Evolutionary conservation across 2,888 invertebrate species (phyloP).

Genomic region (Drosophila prostipennis): DNA sequence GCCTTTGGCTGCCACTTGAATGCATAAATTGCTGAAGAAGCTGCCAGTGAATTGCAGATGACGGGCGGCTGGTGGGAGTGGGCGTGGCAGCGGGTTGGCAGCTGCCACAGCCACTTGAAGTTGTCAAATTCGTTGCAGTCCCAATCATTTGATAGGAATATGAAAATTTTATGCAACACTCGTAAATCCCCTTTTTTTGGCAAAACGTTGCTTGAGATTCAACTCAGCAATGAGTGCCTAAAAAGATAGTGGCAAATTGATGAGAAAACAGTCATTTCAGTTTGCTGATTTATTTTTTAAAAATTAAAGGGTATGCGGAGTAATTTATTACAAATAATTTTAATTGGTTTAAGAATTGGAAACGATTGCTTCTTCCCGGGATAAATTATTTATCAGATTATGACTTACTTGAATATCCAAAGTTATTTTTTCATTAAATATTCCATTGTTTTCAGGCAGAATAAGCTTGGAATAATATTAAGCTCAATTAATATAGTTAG

Average conservation of each 20-base stretch:
- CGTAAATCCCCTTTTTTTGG: slow-evolving; percentile 19
- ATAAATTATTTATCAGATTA: too few species aligned
- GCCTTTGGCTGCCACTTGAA: slow-evolving; percentile 70
- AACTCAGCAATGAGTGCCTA: slow-evolving; percentile 5
- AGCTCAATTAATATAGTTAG: not conserved
- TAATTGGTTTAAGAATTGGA: too few species aligned
- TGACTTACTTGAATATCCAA: not conserved
- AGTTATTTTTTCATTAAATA: too few species aligned
- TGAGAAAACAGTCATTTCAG: not conserved
- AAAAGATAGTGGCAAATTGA: slow-evolving; percentile 3
- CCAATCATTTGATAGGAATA: slow-evolving; percentile 65
- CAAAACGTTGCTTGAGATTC: slow-evolving; percentile 13
- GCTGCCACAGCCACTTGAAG: slow-evolving; percentile 69
- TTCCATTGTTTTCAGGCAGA: not conserved
- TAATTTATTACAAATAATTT: too few species aligned
- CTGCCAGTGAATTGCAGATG: slow-evolving; percentile 38
- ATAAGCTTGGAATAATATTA: not conserved
- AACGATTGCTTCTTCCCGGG: too few species aligned
- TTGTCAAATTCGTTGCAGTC: slow-evolving; percentile 71
- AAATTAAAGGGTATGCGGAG: not conserved
- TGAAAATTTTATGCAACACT: slow-evolving; percentile 58
- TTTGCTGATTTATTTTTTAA: not conserved
- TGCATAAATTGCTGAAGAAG: slow-evolving; percentile 75
- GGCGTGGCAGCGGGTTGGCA: slow-evolving; percentile 13
- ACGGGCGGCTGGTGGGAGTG: not conserved